Conservation (phyloP, 92 coral and sea anemone species). For the Zoanthus gigantus region DNA sequence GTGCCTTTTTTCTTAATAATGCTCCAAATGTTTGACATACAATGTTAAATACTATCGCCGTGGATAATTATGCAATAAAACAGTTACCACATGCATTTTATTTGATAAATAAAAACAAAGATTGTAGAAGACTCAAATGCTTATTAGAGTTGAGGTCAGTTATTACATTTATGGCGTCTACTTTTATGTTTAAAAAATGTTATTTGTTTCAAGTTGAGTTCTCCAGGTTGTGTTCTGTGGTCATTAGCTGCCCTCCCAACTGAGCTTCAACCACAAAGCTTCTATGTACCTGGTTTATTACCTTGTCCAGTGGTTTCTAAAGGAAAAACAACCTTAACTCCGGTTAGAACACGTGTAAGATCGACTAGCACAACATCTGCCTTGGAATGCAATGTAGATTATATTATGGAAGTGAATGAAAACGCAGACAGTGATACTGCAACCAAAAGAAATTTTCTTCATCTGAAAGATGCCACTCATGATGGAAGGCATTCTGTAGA, state of each 20-base stretch:
- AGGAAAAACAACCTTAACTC: conserved; percentile 49
- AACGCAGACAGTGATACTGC: neutral
- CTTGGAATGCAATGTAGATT: neutral
- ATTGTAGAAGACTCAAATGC: no score
- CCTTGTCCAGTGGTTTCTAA: conserved; percentile 67
- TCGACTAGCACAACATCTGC: neutral
- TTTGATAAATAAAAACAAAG: no score
- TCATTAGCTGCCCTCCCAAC: conserved; percentile 71
- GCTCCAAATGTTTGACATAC: no score
- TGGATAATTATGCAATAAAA: no score
- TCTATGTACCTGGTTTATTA: conserved; percentile 85
- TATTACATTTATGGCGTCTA: no score
- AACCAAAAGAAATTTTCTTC: neutral
- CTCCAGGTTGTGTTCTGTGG: conserved; percentile 72
- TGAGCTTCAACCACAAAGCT: conserved; percentile 26
- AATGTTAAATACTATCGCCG: no score
- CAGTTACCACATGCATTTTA: no score
- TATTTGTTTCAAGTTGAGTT: conserved; percentile 24
- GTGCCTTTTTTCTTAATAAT: no score
- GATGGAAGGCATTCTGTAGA: conserved; percentile 1
- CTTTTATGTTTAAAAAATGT: neutral
- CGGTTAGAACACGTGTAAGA: neutral
- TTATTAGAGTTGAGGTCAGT: no score
- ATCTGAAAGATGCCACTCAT: neutral
- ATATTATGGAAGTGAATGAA: neutral